These are phyloP conservation scores for Trematomus loennbergii DNA, from an alignment of 2,113 vertebrate genomes.

Conservation along the genomic window DNA sequence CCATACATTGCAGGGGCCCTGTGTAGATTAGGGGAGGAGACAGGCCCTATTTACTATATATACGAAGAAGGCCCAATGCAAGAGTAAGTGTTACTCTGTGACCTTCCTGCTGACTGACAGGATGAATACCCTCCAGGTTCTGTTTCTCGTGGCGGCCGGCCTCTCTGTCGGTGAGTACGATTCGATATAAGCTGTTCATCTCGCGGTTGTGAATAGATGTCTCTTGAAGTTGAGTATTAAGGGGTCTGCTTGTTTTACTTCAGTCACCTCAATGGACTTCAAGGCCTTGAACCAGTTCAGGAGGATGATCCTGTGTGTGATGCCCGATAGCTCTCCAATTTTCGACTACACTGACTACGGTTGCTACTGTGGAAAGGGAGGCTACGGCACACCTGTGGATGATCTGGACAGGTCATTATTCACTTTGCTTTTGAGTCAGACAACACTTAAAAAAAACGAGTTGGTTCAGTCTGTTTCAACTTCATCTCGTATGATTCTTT, in stretches of 20 bases:
- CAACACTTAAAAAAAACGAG: fast-evolving
- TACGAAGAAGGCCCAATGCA: slow-evolving; percentile 35
- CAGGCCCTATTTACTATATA: slow-evolving; percentile 4
- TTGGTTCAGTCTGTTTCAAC: background rate
- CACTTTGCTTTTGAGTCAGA: background rate
- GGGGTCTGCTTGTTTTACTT: background rate
- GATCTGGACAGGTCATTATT: slow-evolving; percentile 85
- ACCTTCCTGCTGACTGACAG: background rate
- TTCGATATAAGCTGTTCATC: background rate
- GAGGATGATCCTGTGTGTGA: slow-evolving; percentile 85
- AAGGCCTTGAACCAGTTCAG: slow-evolving; percentile 83
- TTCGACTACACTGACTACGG: slow-evolving; percentile 86
- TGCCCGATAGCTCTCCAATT: slow-evolving; percentile 81
- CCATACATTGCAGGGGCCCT: background rate
- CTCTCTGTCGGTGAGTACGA: slow-evolving; percentile 73
- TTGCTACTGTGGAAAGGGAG: slow-evolving; percentile 91
- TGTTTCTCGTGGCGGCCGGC: slow-evolving; percentile 60
- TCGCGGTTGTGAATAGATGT: background rate
- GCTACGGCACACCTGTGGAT: slow-evolving; percentile 88
- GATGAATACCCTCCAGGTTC: slow-evolving; percentile 64
- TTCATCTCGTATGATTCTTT: background rate
- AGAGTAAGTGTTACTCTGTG: background rate
- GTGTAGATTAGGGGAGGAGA: slow-evolving; percentile 45
- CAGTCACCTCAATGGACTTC: slow-evolving; percentile 56
- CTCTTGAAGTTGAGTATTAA: background rate